Evolutionary conservation across 2,888 invertebrate species (phyloP).

Genomic region (Bibio marci): DNA sequence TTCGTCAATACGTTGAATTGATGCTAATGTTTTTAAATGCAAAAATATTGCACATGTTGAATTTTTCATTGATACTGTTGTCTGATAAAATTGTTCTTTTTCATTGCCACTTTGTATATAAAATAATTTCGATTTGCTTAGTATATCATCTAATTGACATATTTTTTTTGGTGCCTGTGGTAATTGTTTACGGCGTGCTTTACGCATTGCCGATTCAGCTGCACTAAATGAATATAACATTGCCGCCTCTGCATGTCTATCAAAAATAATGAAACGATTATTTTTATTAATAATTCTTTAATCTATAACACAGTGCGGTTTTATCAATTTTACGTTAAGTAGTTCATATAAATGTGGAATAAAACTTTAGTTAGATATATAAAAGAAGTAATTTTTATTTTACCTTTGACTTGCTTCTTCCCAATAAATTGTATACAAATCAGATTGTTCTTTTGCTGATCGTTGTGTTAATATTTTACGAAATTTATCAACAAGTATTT

Average conservation of each 20-base stretch:
- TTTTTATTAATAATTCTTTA: too few relatives aligned
- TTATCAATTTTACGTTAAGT: too few relatives aligned
- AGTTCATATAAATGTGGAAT: too few relatives aligned
- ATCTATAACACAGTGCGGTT: too few relatives aligned
- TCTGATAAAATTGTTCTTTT: conserved; percentile 15
- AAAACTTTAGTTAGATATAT: too few relatives aligned
- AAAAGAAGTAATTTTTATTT: too few relatives aligned
- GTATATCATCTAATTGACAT: conserved; percentile 12
- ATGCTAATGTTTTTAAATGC: conserved; percentile 14
- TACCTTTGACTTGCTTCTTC: conserved; percentile 14
- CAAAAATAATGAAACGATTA: too few relatives aligned
- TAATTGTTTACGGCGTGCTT: conserved; percentile 15
- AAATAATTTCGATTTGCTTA: conserved; percentile 13
- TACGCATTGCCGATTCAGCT: conserved; percentile 17
- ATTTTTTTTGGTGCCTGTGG: conserved; percentile 13
- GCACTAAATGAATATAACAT: conserved; percentile 15
- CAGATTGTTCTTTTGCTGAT: conserved; percentile 13
- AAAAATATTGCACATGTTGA: conserved; percentile 15
- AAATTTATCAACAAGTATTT: conserved; percentile 15
- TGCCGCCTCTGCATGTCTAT: conserved; percentile 15
- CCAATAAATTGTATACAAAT: conserved; percentile 15
- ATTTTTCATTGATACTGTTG: conserved; percentile 11
- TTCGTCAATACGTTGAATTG: conserved; percentile 14
- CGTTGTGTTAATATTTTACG: conserved; percentile 15
- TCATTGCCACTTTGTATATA: conserved; percentile 14